phyloP scores from a whole-genome alignment of 2,113 vertebrate species.

The Crypturellus undulatus region DNA sequence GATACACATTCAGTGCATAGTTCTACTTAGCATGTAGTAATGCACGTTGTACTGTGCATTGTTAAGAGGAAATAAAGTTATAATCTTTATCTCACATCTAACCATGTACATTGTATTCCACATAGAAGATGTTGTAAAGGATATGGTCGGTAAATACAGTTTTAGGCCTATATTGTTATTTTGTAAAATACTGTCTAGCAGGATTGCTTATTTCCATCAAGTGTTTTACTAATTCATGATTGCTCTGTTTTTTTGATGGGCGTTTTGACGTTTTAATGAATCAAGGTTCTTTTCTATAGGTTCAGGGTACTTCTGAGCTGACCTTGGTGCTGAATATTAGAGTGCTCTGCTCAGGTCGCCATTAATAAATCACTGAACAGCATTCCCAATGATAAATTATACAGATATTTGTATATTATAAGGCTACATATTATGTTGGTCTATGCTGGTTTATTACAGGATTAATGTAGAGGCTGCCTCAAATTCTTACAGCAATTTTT shows the following conservation, averaged over 20 bases:
- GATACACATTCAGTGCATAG: not conserved
- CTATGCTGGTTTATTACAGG: not conserved
- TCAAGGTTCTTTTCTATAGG: accelerated
- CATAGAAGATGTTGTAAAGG: not conserved
- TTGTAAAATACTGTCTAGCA: not conserved
- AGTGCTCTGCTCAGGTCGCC: accelerated
- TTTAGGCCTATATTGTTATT: not conserved
- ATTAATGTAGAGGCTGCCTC: not conserved
- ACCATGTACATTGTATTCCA: not conserved
- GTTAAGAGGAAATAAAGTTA: not conserved
- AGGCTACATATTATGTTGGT: not conserved
- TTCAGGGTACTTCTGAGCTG: not conserved
- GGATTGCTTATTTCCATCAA: not conserved
- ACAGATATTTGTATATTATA: not conserved
- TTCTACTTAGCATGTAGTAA: not conserved
- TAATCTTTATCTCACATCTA: not conserved
- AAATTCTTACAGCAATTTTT: not conserved
- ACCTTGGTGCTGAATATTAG: constrained; percentile 1
- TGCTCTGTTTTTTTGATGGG: not conserved
- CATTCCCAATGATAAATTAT: not conserved
- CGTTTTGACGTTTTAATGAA: not conserved
- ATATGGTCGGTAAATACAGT: not conserved
- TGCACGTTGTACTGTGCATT: not conserved
- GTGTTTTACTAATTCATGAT: not conserved
- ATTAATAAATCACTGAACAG: accelerated